Evolutionary conservation across 2,888 invertebrate genomes (phyloP), one percentile per base, ranked within the genome.

Genomic region (Romanomermis culicivorax): DNA sequence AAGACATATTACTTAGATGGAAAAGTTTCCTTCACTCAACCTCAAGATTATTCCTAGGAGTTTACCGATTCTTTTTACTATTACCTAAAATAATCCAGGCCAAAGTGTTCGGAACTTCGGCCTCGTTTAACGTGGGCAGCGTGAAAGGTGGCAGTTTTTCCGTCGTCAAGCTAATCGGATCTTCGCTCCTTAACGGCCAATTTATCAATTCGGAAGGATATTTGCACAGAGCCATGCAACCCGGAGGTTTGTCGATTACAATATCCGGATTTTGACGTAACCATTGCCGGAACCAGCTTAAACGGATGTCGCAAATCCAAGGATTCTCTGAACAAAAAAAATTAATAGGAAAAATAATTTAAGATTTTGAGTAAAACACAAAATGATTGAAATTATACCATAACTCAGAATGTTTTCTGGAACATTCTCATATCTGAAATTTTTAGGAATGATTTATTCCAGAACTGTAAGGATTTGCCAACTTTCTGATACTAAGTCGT

Each of bases 261-360:
- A 64, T 63, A 51, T 67, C 67, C 20, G 64, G 57, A 52, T 67
- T 67, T 48, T 63, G 65, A 43, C 65, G 59, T 51, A 68, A 58
- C 56, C 66, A 58, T 17, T 62, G 61, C 3, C 67, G 63, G 61
- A 68, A 65, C 68, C 67, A 68, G 51, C 62, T 63, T 36, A 68
- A 58, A 4, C 60, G 56, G 45, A 58, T 61, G 60, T 68, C 65
- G 58, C 68, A 68, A 56, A 63, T 57, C 68, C 68, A 68, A 17
- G 68, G 68, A 54, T 67, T 67, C 29, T 59, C 67, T 66, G 57
- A 42, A 63, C 27, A 3, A 17, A 20, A 50, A n/a, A n/a, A n/a
- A n/a, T n/a, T n/a, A n/a, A n/a, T n/a, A n/a, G n/a, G n/a, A n/a
- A n/a, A 17, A 48, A 48, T 23, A 51, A 7, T 17, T 17, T 11